Base-by-base conservation (phyloP, 2,888 invertebrate species). In the Ennomos fuscantarius region DNA sequence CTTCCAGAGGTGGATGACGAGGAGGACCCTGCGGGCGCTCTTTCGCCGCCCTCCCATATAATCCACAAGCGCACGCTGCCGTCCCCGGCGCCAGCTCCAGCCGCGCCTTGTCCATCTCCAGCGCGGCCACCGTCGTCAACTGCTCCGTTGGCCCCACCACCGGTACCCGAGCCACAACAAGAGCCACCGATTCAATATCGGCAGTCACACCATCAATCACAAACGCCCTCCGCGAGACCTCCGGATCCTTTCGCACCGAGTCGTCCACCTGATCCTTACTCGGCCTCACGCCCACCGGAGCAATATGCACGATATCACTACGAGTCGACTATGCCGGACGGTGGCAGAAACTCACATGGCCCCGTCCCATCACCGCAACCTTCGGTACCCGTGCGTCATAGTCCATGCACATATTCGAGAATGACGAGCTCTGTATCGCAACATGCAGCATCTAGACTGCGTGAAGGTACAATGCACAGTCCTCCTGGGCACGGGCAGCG, bases 1-100 rank as follows among this genome's bases (percentile, higher is more conserved):
- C 81, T 83, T 57, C 87, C 89, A 0, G 90, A 91, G 42, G 82
- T 84, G 10, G 92, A 92, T 45, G 89, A 92, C 60, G 91, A 90
- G 33, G 89, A 89, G 62, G 92, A 91, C 40, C 69, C 82, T 1
- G 74, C 72, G 15, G 87, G 80, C 39, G 84, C 87, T 3, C 78
- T 89, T n/a, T 90, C 92, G 8, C 92, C 92, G 31, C 91, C 93
- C 0, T 86, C 92, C 13, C 92, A 93, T 65, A 86, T 93, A 37
- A 93, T 93, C 65, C 88, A 89, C 49, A 93, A 92, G 66, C 82
- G 79, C 65, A 72, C 81, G 55, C 74, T 82, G 51, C 86, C 85
- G 0, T 89, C 89, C 12, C 92, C 92, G 8, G 89, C 92, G 31
- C 84, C 86, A 5, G 85, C 87, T 1, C 87, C 88, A 10, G 81